Conservation (phyloP, 2,113 vertebrate species). For the Macroglossus sobrinus region DNA sequence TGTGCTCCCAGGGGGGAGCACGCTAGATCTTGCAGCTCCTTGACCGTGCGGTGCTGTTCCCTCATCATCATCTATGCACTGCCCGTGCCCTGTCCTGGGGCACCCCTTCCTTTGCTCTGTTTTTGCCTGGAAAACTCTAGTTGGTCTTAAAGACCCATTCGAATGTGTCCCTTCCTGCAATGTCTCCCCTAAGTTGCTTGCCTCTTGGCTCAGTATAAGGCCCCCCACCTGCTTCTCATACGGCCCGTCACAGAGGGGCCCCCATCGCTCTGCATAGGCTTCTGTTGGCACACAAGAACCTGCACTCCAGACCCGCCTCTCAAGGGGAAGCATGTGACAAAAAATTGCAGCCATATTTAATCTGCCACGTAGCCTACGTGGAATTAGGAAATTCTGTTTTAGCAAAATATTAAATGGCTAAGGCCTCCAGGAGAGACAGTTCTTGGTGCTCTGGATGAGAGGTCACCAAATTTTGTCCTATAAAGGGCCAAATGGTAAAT, state of each 20-base stretch:
- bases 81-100: too few species aligned
- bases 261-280: rapidly evolving
- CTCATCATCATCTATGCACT: too few species aligned
- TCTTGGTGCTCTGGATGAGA: neutral
- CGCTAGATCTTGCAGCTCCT: neutral
- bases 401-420: neutral
- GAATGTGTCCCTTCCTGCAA: neutral
- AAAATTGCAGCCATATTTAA: neutral
- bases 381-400: neutral
- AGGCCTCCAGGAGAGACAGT: neutral
- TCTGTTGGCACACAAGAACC: too few species aligned
- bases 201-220: neutral
- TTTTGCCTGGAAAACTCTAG: neutral
- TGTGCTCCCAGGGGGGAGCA: rapidly evolving
- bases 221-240: neutral
- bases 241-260: rapidly evolving
- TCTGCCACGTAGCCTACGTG: neutral
- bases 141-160: neutral
- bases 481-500: neutral
- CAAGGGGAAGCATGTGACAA: neutral
- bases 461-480: neutral
- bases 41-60: neutral
- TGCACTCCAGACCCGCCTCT: neutral
- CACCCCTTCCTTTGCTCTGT: neutral
- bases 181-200: neutral